A percentile compares a stretch with the other conserved stretches of the same genome.
Conservation (phyloP, 2,888 invertebrate genomes). For the Tyria jacobaeae region DNA sequence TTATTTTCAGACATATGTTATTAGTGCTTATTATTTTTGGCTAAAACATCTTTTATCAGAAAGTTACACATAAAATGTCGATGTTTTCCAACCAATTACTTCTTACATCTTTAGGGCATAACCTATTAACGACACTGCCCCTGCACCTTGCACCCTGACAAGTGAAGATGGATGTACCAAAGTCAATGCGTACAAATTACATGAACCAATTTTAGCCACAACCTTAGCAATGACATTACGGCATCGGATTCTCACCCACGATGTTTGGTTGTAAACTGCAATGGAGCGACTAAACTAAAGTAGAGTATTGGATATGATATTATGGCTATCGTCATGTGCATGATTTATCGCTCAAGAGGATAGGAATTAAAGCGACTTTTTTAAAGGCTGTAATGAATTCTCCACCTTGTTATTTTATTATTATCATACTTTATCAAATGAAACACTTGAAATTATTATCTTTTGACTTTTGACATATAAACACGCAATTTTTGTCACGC, state of each 20-base stretch:
- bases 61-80: slow-evolving; percentile 26
- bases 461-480: too few species aligned
- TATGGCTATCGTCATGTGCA: background rate
- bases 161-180: slow-evolving; percentile 68
- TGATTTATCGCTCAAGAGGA: too few species aligned
- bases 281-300: slow-evolving; percentile 44
- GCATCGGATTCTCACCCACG: slow-evolving; percentile 72
- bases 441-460: too few species aligned
- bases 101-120: slow-evolving; percentile 44
- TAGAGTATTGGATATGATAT: slow-evolving; percentile 12
- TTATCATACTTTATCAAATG: background rate
- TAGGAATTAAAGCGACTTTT: background rate
- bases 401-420: background rate
- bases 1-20: background rate
- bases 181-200: slow-evolving; percentile 74
- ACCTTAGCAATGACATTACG: slow-evolving; percentile 80
- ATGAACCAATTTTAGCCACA: slow-evolving; percentile 80
- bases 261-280: slow-evolving; percentile 65
- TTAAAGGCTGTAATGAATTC: background rate
- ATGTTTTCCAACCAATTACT: slow-evolving; percentile 55
- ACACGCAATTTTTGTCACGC: too few species aligned
- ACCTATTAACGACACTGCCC: slow-evolving; percentile 57
- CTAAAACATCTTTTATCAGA: background rate
- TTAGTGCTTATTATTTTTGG: background rate
- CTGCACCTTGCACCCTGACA: slow-evolving; percentile 59